A percentile compares a stretch with the other conserved stretches of the same genome.
Evolutionary conservation across 1,140 invertebrate species (phyloP).

Genomic region (Drosophila murphyi): DNA sequence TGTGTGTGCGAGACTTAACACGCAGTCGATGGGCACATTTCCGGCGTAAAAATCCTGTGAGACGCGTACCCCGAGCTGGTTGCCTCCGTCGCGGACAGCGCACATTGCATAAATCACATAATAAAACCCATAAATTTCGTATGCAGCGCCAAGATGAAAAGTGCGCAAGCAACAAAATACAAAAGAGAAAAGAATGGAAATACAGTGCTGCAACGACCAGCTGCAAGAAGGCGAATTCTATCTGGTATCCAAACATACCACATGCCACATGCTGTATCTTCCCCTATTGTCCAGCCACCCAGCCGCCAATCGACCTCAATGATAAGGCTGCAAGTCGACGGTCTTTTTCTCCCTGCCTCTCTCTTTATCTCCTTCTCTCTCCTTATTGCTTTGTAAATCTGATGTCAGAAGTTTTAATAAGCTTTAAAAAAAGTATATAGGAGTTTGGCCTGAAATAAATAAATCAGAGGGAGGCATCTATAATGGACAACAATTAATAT

Average conservation of each 20-base stretch:
- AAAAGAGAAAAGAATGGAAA: conserved; percentile 18
- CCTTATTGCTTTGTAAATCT: not conserved
- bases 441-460: no score
- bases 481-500: no score
- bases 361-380: conserved; percentile 2
- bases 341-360: not conserved
- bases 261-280: conserved; percentile 12
- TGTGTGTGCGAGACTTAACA: conserved; percentile 70
- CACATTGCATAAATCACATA: conserved; percentile 78
- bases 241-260: conserved; percentile 5
- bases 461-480: no score
- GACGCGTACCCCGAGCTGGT: conserved; percentile 42
- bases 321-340: conserved; percentile 19
- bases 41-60: conserved; percentile 69
- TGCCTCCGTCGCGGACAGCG: conserved; percentile 51
- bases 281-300: not conserved
- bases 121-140: conserved; percentile 81
- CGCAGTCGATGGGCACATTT: conserved; percentile 79
- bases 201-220: conserved; percentile 12
- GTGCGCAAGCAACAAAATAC: conserved; percentile 27
- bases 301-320: conserved; percentile 29
- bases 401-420: conserved; percentile 6
- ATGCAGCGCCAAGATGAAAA: conserved; percentile 67
- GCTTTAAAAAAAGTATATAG: no score
- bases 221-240: conserved; percentile 7